Evolutionary conservation across 2,888 invertebrate genomes (phyloP).

Genomic region (Folsomia candida): DNA sequence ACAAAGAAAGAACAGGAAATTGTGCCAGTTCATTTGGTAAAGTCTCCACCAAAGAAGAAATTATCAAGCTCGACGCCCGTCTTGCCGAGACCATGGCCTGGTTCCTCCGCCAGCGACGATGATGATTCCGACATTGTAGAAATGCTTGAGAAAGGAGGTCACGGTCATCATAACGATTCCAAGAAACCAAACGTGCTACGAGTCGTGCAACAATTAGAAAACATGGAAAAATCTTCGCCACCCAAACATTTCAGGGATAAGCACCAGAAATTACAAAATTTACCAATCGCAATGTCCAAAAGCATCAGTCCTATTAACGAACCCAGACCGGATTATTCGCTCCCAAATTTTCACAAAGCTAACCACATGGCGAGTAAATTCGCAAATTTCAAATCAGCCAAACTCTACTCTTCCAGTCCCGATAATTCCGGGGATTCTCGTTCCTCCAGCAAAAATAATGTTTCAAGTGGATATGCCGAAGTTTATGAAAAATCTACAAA

Average conservation of each 20-base stretch:
- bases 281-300: conserved; percentile 24
- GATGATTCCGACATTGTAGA: conserved; percentile 44
- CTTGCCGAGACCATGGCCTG: conserved; percentile 37
- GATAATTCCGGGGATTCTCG: conserved; percentile 32
- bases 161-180: background rate
- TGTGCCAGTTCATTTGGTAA: conserved; percentile 42
- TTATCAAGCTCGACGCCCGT: conserved; percentile 14
- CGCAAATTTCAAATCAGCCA: conserved; percentile 48
- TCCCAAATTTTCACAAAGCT: conserved; percentile 47
- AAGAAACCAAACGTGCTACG: conserved; percentile 36
- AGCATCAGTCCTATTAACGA: conserved; percentile 21
- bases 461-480: conserved; percentile 27
- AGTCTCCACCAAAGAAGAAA: conserved; percentile 41
- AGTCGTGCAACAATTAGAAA: conserved; percentile 48
- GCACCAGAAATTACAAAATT: conserved; percentile 26
- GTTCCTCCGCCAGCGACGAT: conserved; percentile 42
- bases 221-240: conserved; percentile 25
- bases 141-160: conserved; percentile 17
- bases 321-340: conserved; percentile 43
- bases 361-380: conserved; percentile 49
- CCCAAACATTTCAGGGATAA: conserved; percentile 39
- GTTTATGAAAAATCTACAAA: conserved; percentile 27
- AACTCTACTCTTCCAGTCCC: conserved; percentile 40
- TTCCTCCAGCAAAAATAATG: conserved; percentile 24
- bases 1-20: conserved; percentile 40